These are phyloP conservation scores for Halcyon chelicuti DNA, from an alignment of 2,797 vertebrate species.

Conservation along the genomic window DNA sequence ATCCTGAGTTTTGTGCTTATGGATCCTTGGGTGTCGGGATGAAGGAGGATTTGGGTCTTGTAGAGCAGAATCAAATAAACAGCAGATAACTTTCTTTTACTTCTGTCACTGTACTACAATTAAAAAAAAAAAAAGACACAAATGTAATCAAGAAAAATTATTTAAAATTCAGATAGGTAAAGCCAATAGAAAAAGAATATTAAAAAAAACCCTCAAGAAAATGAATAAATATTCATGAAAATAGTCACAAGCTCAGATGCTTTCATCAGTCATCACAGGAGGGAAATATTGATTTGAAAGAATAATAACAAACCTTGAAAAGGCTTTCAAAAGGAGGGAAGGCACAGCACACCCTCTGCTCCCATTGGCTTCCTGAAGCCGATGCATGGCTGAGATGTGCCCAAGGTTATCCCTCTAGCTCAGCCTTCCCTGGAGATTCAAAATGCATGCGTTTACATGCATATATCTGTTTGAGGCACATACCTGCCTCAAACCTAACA, in stretches of 20 bases:
- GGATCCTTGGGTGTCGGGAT: background rate
- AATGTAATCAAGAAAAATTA: background rate
- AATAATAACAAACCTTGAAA: background rate
- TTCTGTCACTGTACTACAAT: background rate
- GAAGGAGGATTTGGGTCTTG: background rate
- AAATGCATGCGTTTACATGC: background rate
- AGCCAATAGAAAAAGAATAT: background rate
- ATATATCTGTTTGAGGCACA: too few relatives aligned
- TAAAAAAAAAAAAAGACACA: background rate
- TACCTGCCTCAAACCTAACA: background rate
- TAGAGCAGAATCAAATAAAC: background rate
- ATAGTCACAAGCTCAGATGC: background rate
- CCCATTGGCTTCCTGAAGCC: background rate
- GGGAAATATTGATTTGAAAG: slow-evolving; percentile 25
- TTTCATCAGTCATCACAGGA: slow-evolving; percentile 29
- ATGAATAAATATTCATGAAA: background rate
- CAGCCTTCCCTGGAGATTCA: background rate
- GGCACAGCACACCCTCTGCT: background rate
- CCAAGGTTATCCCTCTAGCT: slow-evolving; percentile 10
- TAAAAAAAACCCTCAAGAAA: background rate
- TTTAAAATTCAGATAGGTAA: background rate
- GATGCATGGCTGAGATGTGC: background rate
- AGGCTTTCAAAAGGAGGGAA: background rate
- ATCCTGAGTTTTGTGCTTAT: background rate
- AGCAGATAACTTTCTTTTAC: background rate